These are phyloP conservation scores for Hemicentrotus pulcherrimus DNA, from an alignment of 35 echinoderm and acorn worm genomes.

Conservation along the genomic window DNA sequence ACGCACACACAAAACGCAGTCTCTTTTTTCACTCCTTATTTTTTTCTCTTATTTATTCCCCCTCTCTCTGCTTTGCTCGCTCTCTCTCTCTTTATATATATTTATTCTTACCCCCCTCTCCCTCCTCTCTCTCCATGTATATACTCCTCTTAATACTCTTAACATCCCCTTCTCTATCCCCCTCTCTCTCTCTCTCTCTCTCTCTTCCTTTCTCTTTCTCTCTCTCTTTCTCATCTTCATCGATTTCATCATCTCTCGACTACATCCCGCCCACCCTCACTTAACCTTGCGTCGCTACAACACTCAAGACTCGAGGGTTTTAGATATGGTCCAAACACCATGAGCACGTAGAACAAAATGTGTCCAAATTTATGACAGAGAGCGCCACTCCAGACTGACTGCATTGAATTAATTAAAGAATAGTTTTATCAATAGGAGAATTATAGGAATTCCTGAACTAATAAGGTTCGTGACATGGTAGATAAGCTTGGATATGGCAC, in stretches of 20 bases:
- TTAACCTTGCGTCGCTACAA: background rate
- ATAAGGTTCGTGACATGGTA: too few relatives aligned
- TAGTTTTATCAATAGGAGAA: too few relatives aligned
- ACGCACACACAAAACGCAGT: too few relatives aligned
- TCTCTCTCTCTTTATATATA: background rate
- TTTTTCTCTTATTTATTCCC: background rate
- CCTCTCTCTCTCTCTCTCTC: background rate
- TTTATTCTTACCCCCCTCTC: background rate
- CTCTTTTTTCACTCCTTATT: too few relatives aligned
- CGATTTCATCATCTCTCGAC: background rate
- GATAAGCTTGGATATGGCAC: too few relatives aligned
- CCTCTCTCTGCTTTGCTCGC: background rate
- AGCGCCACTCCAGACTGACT: too few relatives aligned
- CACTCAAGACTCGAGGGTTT: background rate
- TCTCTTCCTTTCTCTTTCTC: background rate
- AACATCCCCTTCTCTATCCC: background rate
- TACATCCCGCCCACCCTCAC: background rate
- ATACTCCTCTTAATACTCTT: background rate
- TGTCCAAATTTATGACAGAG: too few relatives aligned
- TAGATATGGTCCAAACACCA: background rate
- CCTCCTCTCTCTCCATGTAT: background rate
- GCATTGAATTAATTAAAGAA: too few relatives aligned
- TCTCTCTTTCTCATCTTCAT: background rate
- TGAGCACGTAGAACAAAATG: too few relatives aligned
- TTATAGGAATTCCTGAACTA: too few relatives aligned